Conservation (phyloP, 2,888 invertebrate species). For the Meta bourneti region DNA sequence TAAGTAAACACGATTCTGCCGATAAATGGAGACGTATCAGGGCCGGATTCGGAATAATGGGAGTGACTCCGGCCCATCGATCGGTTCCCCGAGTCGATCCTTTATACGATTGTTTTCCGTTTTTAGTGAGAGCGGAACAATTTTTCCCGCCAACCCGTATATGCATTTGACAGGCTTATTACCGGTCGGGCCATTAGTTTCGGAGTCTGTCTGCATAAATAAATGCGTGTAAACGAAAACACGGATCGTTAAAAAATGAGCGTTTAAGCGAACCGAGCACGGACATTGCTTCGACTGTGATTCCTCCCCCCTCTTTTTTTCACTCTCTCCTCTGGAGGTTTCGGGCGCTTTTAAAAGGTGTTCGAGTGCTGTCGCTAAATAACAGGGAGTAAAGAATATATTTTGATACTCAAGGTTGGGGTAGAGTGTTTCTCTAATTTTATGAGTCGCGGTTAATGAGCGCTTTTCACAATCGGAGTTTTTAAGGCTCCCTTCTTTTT, state of each 20-base stretch:
- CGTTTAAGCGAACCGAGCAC: neutral
- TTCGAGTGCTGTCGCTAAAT: neutral
- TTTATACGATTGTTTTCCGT: slow-evolving; percentile 39
- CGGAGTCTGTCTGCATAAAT: slow-evolving; percentile 45
- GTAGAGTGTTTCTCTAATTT: neutral
- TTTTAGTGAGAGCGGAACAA: slow-evolving; percentile 32
- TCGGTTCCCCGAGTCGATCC: neutral
- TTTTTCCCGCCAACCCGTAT: slow-evolving; percentile 21
- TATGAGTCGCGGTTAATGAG: neutral
- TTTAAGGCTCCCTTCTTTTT: no score
- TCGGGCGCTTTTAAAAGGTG: slow-evolving; percentile 38
- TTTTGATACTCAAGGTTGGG: neutral
- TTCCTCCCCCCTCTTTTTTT: slow-evolving; percentile 4
- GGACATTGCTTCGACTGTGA: slow-evolving; percentile 20
- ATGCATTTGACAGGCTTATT: slow-evolving; percentile 62
- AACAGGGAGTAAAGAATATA: neutral
- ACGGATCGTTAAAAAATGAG: slow-evolving; percentile 39
- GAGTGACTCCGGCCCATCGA: slow-evolving; percentile 14
- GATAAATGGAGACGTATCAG: neutral
- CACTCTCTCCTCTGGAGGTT: neutral
- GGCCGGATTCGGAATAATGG: neutral
- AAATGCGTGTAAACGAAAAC: slow-evolving; percentile 33
- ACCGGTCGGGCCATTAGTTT: slow-evolving; percentile 53
- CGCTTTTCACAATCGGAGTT: no score
- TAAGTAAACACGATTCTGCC: neutral